A percentile compares a stretch with the other conserved stretches of the same genome.
phyloP scores from a whole-genome alignment of 92 coral and sea anemone genomes.

The Epizoanthus ramosus region DNA sequence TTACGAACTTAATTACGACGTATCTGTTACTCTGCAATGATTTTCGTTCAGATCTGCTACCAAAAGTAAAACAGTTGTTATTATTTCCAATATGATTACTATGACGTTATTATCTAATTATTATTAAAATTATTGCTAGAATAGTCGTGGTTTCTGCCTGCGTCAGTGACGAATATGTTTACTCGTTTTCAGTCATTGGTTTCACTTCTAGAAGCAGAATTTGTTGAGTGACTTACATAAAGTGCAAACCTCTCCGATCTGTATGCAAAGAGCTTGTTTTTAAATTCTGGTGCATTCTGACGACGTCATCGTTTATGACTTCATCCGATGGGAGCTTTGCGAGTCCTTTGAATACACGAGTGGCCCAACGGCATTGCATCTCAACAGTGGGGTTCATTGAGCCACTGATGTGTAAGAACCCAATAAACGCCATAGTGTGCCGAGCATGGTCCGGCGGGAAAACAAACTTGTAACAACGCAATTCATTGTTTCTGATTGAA shows the following conservation, averaged over 20 bases:
- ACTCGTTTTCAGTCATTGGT: no score
- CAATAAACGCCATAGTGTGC: constrained; percentile 71
- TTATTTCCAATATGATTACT: no score
- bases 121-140: no score
- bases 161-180: no score
- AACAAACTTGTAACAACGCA: constrained; percentile 59
- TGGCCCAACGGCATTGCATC: constrained; percentile 85
- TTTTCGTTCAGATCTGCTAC: no score
- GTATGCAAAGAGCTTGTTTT: constrained; percentile 51
- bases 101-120: no score
- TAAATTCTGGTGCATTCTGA: constrained; percentile 50
- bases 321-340: constrained; percentile 67
- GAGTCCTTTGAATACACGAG: constrained; percentile 77
- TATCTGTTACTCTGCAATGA: no score
- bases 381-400: constrained; percentile 80
- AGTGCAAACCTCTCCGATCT: constrained; percentile 69
- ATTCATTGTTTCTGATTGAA: constrained; percentile 8
- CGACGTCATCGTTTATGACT: constrained; percentile 69
- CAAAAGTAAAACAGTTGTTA: no score
- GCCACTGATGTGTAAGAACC: constrained; percentile 82
- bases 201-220: not conserved
- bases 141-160: no score
- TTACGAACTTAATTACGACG: no score
- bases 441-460: constrained; percentile 72
- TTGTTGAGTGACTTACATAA: constrained; percentile 48